Evolutionary conservation across 1,140 invertebrate genomes (phyloP), one percentile per base, ranked within the genome.

Genomic region (Zeugodacus cucurbitae): DNA sequence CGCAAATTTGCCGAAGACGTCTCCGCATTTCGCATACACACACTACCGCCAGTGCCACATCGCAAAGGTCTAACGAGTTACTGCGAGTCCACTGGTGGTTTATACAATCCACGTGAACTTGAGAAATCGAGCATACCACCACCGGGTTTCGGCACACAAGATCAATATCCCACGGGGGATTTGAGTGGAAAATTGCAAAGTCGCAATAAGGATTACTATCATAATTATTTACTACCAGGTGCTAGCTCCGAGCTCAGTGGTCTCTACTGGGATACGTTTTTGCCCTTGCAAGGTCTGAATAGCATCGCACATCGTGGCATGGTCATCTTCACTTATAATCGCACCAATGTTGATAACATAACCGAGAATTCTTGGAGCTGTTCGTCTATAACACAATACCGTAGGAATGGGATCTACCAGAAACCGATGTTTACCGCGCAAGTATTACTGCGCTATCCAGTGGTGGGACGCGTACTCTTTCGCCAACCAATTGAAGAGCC

Each of bases 161-260:
- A 99, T 93, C 96, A 97, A 91, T 99, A 98, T 91, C 95, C 97
- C 5, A 93, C 98, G 20, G 98, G 98, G 0, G 98, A 99, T 94
- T 93, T 99, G 5, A 97, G 97, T 86, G 98, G 98, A 8, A 99
- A 99, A 94, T 95, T 97, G 86, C 95, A 96, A 90, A 95, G 94
- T 14, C 94, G 96, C 59, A 96, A 96, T 20, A 96, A 97, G 90
- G 95, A 95, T 85, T 95, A 96, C 32, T 94, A 95, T 91, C 96
- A 96, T 90, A 94, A 95, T 89, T 95, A 96, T 89, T 94, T 96
- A 48, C 93, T 97, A 87, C 94, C 95, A 0, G 96, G 95, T 7
- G 91, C 94, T 32, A 96, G 96, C 74, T 95, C 95, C 26, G 96
- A 97, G 93, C 93, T 97, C 5, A 96, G 94, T 90, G 96, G 96